These are phyloP conservation scores for Liodrosophila aerea DNA, from an alignment of 2,888 invertebrate genomes.

Conservation along the genomic window DNA sequence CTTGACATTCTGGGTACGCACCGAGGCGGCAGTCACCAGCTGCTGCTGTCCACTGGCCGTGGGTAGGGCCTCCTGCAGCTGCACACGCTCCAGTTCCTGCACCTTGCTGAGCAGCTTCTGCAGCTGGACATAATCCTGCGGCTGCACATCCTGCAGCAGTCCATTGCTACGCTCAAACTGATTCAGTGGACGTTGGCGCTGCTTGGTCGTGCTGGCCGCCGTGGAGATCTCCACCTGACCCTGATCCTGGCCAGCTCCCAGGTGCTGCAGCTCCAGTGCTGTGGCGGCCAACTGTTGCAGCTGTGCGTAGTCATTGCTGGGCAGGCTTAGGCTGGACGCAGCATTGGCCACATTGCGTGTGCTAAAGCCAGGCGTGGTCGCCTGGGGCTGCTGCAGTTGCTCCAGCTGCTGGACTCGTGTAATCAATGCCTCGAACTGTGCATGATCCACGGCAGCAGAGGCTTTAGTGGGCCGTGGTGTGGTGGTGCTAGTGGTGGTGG, in stretches of 20 bases:
- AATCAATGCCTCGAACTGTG: conserved; percentile 83
- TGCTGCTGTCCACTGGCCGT: conserved; percentile 42
- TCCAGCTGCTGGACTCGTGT: conserved; percentile 82
- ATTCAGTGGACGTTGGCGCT: conserved; percentile 42
- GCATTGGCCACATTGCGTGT: conserved; percentile 70
- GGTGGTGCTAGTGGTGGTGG: conserved; percentile 44
- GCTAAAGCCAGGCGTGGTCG: conserved; percentile 64
- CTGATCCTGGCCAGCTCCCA: conserved; percentile 3
- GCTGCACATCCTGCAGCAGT: conserved; percentile 78
- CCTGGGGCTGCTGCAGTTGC: conserved; percentile 61
- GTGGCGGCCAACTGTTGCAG: conserved; percentile 65
- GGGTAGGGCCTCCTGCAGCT: conserved; percentile 59
- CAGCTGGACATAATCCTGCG: conserved; percentile 84
- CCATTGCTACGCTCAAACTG: conserved; percentile 75
- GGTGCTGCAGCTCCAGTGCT: conserved; percentile 15
- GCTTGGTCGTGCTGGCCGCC: conserved; percentile 66
- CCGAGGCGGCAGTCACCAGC: conserved; percentile 72
- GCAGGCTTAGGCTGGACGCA: conserved; percentile 35
- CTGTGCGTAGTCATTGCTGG: conserved; percentile 76
- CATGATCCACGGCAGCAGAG: conserved; percentile 81
- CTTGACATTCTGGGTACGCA: conserved; percentile 67
- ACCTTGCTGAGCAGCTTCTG: conserved; percentile 83
- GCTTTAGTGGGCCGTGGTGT: conserved; percentile 57
- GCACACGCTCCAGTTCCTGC: conserved; percentile 78
- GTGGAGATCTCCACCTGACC: conserved; percentile 75